A percentile compares a stretch with the other conserved stretches of the same genome.
These are phyloP conservation scores for Eulithis testata DNA, from an alignment of 2,888 invertebrate species.

Conservation along the genomic window DNA sequence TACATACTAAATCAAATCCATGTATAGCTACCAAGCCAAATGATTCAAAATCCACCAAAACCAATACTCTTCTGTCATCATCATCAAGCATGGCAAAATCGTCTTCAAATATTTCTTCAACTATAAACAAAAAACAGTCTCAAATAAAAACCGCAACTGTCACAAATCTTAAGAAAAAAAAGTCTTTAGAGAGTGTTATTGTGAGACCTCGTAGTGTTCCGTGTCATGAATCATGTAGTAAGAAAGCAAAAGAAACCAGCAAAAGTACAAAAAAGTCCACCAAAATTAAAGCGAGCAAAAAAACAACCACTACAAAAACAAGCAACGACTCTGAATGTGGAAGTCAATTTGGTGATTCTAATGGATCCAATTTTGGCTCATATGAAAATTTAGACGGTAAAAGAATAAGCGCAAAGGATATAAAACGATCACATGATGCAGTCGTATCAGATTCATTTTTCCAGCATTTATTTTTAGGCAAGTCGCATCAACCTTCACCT, in stretches of 20 bases:
- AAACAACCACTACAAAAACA: conserved; percentile 42
- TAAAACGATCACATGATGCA: conserved; percentile 84
- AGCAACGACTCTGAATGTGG: conserved; percentile 59
- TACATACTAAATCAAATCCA: conserved; percentile 66
- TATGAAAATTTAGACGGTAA: conserved; percentile 56
- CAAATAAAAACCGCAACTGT: conserved; percentile 71
- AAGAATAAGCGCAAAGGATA: conserved; percentile 69
- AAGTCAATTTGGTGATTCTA: conserved; percentile 74
- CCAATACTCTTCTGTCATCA: conserved; percentile 50
- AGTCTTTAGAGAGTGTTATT: conserved; percentile 63
- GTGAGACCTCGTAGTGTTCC: conserved; percentile 66
- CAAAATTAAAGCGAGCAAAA: conserved; percentile 57
- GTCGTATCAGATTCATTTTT: conserved; percentile 88
- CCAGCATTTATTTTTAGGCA: conserved; percentile 87
- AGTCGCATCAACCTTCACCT: conserved; percentile 53
- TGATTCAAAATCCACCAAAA: conserved; percentile 54
- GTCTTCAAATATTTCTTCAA: conserved; percentile 59
- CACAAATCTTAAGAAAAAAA: conserved; percentile 75
- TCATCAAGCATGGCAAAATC: conserved; percentile 66
- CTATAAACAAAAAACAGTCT: conserved; percentile 54
- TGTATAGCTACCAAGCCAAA: conserved; percentile 54
- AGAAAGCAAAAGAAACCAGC: conserved; percentile 62
- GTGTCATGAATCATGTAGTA: conserved; percentile 69
- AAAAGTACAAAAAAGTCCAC: conserved; percentile 55
- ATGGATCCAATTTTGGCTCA: conserved; percentile 60